These are phyloP conservation scores for Vanessa atalanta DNA, from an alignment of 1,140 invertebrate genomes.

Conservation along the genomic window DNA sequence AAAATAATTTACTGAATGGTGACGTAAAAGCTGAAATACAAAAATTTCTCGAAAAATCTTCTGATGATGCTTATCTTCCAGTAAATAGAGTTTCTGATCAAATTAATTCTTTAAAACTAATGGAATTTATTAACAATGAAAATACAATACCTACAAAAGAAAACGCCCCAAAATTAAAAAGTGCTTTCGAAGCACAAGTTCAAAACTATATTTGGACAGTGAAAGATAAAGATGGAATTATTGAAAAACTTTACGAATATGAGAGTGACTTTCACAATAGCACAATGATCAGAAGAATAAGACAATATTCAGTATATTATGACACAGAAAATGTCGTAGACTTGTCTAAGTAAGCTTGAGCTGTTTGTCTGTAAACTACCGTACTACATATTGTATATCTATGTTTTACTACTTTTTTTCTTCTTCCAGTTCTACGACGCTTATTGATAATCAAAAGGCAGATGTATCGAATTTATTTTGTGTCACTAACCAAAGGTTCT, in stretches of 20 bases:
- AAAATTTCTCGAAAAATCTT: constrained; percentile 52
- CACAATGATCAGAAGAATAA: constrained; percentile 60
- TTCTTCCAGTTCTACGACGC: constrained; percentile 45
- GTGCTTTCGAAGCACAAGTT: constrained; percentile 36
- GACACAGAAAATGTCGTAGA: constrained; percentile 70
- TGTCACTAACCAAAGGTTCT: constrained; percentile 48
- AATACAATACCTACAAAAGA: background rate
- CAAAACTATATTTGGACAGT: constrained; percentile 66
- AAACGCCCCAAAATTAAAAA: constrained; percentile 51
- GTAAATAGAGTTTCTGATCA: background rate
- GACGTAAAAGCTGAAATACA: constrained; percentile 61
- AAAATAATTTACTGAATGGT: constrained; percentile 56
- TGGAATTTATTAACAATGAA: background rate
- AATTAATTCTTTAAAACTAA: background rate
- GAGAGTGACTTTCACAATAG: constrained; percentile 56
- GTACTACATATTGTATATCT: background rate
- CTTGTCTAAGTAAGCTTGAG: constrained; percentile 34
- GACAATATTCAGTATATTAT: constrained; percentile 70
- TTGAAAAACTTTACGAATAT: constrained; percentile 71
- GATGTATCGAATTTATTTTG: constrained; percentile 21
- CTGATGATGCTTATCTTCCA: background rate
- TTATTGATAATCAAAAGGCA: constrained; percentile 23
- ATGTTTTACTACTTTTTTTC: constrained; percentile 6
- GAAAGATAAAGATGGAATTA: constrained; percentile 69
- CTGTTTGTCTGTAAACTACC: background rate